Conservation (phyloP, 2,888 invertebrate genomes). For the Strigamia crassipes region DNA sequence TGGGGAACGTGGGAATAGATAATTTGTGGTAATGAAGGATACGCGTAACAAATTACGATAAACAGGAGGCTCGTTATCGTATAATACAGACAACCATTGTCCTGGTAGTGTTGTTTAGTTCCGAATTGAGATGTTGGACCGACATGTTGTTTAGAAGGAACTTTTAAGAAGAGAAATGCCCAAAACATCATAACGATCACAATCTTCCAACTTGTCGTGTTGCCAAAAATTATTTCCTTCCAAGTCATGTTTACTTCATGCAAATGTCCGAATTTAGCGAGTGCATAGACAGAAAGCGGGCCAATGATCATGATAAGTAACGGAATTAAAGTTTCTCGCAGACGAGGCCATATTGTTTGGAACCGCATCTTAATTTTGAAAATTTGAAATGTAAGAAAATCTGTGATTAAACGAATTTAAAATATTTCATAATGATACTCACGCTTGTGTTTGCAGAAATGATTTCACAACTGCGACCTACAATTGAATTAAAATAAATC, state of each 20-base stretch:
- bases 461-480: too few relatives aligned
- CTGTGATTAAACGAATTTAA: too few relatives aligned
- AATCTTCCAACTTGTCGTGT: constrained; percentile 50
- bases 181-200: constrained; percentile 56
- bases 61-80: constrained; percentile 53
- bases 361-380: background rate
- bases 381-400: too few relatives aligned
- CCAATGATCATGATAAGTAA: background rate
- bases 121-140: constrained; percentile 63
- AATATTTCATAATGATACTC: too few relatives aligned
- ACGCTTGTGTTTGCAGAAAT: too few relatives aligned
- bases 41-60: constrained; percentile 54
- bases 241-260: background rate
- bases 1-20: constrained; percentile 62
- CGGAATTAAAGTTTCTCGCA: background rate
- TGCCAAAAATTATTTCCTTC: constrained; percentile 27
- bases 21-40: constrained; percentile 57
- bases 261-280: background rate
- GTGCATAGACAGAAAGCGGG: background rate
- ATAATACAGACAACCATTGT: constrained; percentile 63
- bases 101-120: constrained; percentile 58
- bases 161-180: constrained; percentile 59
- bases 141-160: constrained; percentile 57
- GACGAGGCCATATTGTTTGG: background rate
- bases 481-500: too few relatives aligned